Evolutionary conservation across 30 jellyfish, hydroid and myxozoan genomes (phyloP).

Genomic region (Hydractinia echinata): DNA sequence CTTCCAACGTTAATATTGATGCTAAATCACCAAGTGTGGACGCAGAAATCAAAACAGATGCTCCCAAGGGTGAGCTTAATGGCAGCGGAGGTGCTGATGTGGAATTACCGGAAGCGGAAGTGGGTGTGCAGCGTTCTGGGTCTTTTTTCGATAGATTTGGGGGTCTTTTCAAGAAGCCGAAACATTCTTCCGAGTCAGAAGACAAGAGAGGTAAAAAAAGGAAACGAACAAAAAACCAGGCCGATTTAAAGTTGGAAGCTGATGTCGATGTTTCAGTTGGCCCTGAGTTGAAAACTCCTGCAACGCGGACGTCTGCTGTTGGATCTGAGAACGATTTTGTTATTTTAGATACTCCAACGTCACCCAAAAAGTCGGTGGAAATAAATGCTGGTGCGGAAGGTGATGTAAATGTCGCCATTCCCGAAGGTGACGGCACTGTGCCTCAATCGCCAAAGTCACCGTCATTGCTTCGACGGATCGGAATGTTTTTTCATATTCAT

Average conservation of each 20-base stretch:
- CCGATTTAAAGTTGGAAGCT: not conserved
- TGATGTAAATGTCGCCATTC: conserved; percentile 1
- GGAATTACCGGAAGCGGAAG: conserved; percentile 2
- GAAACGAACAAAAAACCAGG: not conserved
- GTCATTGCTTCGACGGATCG: conserved; percentile 23
- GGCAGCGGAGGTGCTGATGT: not conserved
- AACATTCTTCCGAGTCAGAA: not conserved
- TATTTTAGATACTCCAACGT: conserved; percentile 24
- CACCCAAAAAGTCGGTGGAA: conserved; percentile 11
- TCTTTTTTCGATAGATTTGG: conserved; percentile 18
- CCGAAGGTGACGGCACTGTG: not conserved
- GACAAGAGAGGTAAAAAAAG: conserved; percentile 15
- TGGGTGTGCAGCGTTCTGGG: conserved; percentile 12
- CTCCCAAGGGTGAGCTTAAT: not conserved
- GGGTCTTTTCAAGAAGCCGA: not conserved
- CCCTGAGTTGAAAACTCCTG: not conserved
- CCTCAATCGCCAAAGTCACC: conserved; percentile 26
- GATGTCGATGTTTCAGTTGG: not conserved
- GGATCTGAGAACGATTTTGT: conserved; percentile 23
- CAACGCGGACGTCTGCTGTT: not conserved
- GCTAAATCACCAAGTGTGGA: not conserved
- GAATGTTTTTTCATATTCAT: conserved; percentile 32
- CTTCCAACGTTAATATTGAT: not conserved
- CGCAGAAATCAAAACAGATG: not conserved
- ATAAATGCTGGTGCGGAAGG: not conserved